phyloP scores from a whole-genome alignment of 2,888 invertebrate species.

The Pseudolycoriella hygida region DNA sequence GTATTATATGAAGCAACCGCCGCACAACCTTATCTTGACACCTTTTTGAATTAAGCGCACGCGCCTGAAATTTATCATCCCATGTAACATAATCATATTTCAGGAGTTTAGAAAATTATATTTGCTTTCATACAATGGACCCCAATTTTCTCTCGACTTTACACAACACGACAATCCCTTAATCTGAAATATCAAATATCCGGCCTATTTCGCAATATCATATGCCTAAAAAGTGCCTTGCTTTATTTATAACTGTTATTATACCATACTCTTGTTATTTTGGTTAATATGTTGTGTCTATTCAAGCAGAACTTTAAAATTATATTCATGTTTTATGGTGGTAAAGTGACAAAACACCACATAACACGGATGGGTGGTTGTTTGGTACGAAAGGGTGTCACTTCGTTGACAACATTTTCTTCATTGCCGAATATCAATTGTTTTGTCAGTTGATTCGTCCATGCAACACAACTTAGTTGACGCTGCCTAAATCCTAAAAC shows the following conservation, averaged over 20 bases:
- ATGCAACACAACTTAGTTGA: too few species aligned
- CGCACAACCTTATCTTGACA: slow-evolving; percentile 2
- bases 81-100: neutral
- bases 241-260: slow-evolving; percentile 1
- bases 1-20: neutral
- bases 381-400: too few species aligned
- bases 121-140: slow-evolving; percentile 12
- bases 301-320: neutral
- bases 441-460: too few species aligned
- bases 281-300: neutral
- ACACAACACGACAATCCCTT: slow-evolving; percentile 14
- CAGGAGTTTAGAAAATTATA: slow-evolving; percentile 1
- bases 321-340: neutral
- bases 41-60: slow-evolving; percentile 2
- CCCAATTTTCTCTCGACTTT: slow-evolving; percentile 18
- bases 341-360: neutral
- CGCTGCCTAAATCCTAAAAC: too few species aligned
- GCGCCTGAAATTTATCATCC: neutral
- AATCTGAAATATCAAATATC: slow-evolving; percentile 17
- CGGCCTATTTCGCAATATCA: slow-evolving; percentile 16
- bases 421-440: too few species aligned
- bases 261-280: neutral
- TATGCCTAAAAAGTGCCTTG: neutral
- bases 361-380: too few species aligned
- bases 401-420: too few species aligned